These are phyloP conservation scores for Peromyscus nudipes DNA, from an alignment of 2,797 vertebrate species.

Conservation along the genomic window DNA sequence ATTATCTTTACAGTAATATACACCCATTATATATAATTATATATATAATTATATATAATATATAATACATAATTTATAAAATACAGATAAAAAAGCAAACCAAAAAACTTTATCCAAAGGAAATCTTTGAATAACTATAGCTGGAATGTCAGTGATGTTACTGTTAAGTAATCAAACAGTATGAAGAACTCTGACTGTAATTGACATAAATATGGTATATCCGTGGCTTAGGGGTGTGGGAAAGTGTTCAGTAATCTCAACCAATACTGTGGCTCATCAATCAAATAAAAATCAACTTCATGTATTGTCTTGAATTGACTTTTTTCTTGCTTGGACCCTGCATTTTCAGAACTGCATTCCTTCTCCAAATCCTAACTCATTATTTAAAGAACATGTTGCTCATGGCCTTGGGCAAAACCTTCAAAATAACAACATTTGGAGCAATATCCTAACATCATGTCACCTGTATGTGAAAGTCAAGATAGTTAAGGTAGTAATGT, in stretches of 20 bases:
- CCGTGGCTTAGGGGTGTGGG: neutral
- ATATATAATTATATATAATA: neutral
- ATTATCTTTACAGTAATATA: slow-evolving; percentile 50
- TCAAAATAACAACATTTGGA: slow-evolving; percentile 49
- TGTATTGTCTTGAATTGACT: neutral
- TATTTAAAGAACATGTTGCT: slow-evolving; percentile 47
- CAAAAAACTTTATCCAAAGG: slow-evolving; percentile 76
- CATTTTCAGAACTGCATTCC: neutral
- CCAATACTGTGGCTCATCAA: slow-evolving; percentile 67
- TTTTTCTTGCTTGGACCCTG: neutral
- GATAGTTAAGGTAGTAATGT: slow-evolving; percentile 28
- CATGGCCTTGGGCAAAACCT: slow-evolving; percentile 11
- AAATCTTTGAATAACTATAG: slow-evolving; percentile 80
- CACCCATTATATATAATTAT: neutral
- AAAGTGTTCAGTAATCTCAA: slow-evolving; percentile 70
- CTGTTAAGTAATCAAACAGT: slow-evolving; percentile 80
- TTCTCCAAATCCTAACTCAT: neutral
- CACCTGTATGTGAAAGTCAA: neutral
- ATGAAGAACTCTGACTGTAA: slow-evolving; percentile 77
- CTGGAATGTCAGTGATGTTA: slow-evolving; percentile 71
- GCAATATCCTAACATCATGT: slow-evolving; percentile 11
- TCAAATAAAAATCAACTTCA: slow-evolving; percentile 69
- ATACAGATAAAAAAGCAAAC: slow-evolving; percentile 52
- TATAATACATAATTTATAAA: neutral
- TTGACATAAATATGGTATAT: slow-evolving; percentile 74